Evolutionary conservation across 1,140 invertebrate species (phyloP), one percentile per base, ranked within the genome.

Genomic region (Bombus balteatus): DNA sequence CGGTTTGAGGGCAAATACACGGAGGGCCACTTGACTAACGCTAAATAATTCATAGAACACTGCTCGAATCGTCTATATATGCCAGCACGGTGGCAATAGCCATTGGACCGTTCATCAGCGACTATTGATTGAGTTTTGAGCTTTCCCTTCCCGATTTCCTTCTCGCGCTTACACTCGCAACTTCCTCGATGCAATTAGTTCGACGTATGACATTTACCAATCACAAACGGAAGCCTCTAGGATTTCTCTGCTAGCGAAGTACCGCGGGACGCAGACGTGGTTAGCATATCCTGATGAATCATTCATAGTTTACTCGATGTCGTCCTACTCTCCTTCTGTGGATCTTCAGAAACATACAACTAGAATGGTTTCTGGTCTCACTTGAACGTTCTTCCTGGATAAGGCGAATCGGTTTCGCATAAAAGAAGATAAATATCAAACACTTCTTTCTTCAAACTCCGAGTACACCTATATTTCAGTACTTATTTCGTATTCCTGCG

Each of bases 21-120:
- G 81, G 87, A 92, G 89, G 92, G 90, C 87, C 92, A 92, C 91
- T 93, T 92, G 83, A 86, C 59, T 87, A 83, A 87, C 88, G 89
- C 86, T 93, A 92, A 93, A 93, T 93, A 93, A 93, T 93, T 93
- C 92, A 93, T 93, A 88, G 88, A 87, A 80, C 81, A 74, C 28
- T 28, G 83, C 75, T 47, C 84, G 43, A 87, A 70, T 71, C 82
- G 82, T 88, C 91, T 91, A 87, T 86, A 87, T 75, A n/a, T 32
- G 43, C 72, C 90, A 73, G 73, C 83, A 77, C 88, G 77, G 43
- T 88, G 82, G 82, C 91, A 89, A 92, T 91, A 87, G 84, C 89
- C 86, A 83, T 87, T 87, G 78, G 84, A 87, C 80, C 81, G 89
- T 91, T 91, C 90, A 91, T 91, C 87, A 87, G 73, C 39, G 81